Conservation (phyloP, 2,113 vertebrate genomes). For the Chloebia gouldiae region DNA sequence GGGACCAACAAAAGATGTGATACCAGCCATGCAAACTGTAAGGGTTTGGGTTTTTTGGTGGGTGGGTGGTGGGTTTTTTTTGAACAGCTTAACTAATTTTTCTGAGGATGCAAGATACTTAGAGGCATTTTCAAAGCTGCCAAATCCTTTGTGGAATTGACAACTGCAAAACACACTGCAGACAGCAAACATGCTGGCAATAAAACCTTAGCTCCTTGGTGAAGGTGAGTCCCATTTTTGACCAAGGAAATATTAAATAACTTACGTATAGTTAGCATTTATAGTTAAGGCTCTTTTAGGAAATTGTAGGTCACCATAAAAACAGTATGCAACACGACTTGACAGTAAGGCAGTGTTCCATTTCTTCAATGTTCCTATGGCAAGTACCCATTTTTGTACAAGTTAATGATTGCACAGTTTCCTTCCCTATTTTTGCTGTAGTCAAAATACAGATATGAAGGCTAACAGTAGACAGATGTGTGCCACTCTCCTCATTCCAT, state of each 20-base stretch:
- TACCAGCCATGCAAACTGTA: background rate
- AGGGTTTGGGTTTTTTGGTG: background rate
- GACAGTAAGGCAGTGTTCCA: slow-evolving; percentile 77
- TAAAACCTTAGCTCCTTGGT: slow-evolving; percentile 59
- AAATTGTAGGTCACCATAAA: slow-evolving; percentile 70
- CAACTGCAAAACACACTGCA: slow-evolving; percentile 42
- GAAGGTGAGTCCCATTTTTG: slow-evolving; percentile 56
- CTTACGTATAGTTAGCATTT: slow-evolving; percentile 71
- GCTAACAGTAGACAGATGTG: slow-evolving; percentile 43
- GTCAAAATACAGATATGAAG: slow-evolving; percentile 62
- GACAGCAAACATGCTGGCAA: slow-evolving; percentile 64
- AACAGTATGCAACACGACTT: slow-evolving; percentile 70
- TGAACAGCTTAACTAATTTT: background rate
- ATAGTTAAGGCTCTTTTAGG: slow-evolving; percentile 80
- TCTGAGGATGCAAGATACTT: background rate
- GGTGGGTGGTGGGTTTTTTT: background rate
- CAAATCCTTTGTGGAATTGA: slow-evolving; percentile 40
- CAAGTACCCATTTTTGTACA: slow-evolving; percentile 63
- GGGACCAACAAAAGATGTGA: background rate
- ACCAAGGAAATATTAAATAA: slow-evolving; percentile 73
- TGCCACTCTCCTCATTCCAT: background rate
- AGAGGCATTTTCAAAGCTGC: slow-evolving; percentile 46
- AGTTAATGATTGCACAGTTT: slow-evolving; percentile 62
- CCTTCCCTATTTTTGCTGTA: slow-evolving; percentile 67
- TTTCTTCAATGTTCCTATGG: slow-evolving; percentile 73